Evolutionary conservation across 2,888 invertebrate species (phyloP), one percentile per base, ranked within the genome.

Genomic region (Drosophila parthenogenetica): DNA sequence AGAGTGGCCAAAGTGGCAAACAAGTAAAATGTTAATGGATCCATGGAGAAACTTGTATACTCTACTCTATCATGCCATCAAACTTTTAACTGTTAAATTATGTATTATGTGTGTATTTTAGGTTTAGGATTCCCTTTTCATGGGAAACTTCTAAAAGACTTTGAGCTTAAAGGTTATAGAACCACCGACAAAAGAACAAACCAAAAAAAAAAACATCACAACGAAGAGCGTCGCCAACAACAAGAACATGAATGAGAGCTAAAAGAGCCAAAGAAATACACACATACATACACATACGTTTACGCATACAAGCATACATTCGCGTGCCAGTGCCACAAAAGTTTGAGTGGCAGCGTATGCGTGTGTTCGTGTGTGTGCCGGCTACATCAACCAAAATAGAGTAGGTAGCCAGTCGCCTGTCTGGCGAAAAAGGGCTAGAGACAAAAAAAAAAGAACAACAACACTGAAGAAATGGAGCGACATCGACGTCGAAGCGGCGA

Each of bases 291-390:
- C 35, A 22, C 22, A 19, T 42, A 29, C 29, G 8, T 2, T 29
- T 8, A 16, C 46, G 25, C 46, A 7, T 37, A 10, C 19, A 3
- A 14, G 39, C 19, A 39, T 16, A 53, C 40, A 51, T 69, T 72
- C 73, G 81, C 81, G 72, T 81, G 69, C 55, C 62, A 62, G 62
- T 68, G 76, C 77, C 81, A 79, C 81, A 82, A 77, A 72, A 73
- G 62, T 79, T 65, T 72, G 65, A 61, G 53, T 60, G 49, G 42
- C 39, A 55, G 29, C 45, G 59, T 42, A 37, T 59, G 40, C 58
- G 54, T 43, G 32, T 55, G 35, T 29, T 29, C 10, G 49, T 66
- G 8, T 59, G 60, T 53, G 50, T 45, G 67, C 59, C 72, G 66
- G 64, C 57, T 35, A 69, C 29, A 59, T 49, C 48, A 76, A 76